These are phyloP conservation scores for Diarsia mendica DNA, from an alignment of 2,888 invertebrate genomes.

Conservation along the genomic window DNA sequence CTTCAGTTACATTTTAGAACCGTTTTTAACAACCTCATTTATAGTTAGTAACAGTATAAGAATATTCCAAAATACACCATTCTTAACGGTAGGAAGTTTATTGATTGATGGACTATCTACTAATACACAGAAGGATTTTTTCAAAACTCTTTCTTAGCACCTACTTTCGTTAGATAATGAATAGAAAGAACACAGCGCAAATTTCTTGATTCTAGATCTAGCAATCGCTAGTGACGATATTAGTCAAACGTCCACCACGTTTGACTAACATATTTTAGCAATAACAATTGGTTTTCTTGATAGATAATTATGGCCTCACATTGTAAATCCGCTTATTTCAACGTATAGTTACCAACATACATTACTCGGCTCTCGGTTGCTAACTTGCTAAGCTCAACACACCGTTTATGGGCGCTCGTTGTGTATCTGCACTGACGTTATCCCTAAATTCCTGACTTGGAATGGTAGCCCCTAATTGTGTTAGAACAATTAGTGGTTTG, in stretches of 20 bases:
- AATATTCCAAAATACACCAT: background rate
- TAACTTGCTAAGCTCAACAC: conserved; percentile 15
- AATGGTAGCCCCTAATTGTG: conserved; percentile 55
- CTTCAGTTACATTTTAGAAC: conserved; percentile 15
- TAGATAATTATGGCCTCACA: too few species aligned
- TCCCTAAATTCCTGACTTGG: conserved; percentile 52
- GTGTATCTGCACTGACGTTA: conserved; percentile 29
- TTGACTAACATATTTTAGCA: background rate
- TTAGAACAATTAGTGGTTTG: conserved; percentile 61
- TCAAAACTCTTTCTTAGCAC: too few species aligned
- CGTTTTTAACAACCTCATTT: background rate
- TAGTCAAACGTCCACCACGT: background rate
- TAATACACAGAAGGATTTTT: too few species aligned
- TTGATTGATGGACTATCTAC: background rate
- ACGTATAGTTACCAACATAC: background rate
- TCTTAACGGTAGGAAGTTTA: background rate
- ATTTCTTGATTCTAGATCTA: too few species aligned
- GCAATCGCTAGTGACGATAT: background rate
- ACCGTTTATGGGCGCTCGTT: conserved; percentile 23
- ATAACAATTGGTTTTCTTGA: background rate
- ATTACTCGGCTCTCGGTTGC: conserved; percentile 6
- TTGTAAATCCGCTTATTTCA: conserved; percentile 5
- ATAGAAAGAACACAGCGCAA: too few species aligned
- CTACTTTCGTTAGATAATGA: too few species aligned
- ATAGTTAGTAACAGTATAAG: background rate